Evolutionary conservation across 2,113 vertebrate genomes (phyloP), one percentile per base, ranked within the genome.

Genomic region (Leptocoma aspasia): DNA sequence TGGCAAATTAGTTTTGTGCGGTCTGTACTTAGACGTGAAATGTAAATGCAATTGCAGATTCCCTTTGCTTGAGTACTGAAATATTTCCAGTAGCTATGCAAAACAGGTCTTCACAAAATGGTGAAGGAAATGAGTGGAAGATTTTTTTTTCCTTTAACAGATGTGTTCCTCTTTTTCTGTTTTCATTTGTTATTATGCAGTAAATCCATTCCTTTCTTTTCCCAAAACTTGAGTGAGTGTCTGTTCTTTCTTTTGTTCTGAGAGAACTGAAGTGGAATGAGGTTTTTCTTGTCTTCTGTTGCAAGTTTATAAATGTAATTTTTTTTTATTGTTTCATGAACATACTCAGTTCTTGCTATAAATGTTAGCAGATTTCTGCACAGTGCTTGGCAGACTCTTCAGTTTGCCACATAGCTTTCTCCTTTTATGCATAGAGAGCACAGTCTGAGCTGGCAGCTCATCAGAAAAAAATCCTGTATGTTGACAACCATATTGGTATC

Each of bases 401-500:
- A 57, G 72, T 89, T 77, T 93, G 76, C 54, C 80, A 50, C 66
- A 64, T 52, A 63, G 65, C 79, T 88, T 95, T 96, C 42, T 95
- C 85, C 90, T 94, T 95, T 88, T 41, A 81, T 92, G 56, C 90
- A 57, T 35, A 99, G 99, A 99, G 99, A 97, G 99, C 99, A 72
- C 99, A 99, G 97, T 99, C 99, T 95, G 99, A 99, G 89, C 98
- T 99, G 95, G 99, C 99, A 44, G 99, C 99, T 80, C 99, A 99
- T 97, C 99, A 99, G 98, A 99, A 99, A 97, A 99, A 99, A 98
- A 99, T 99, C 96, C 98, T 99, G 23, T 98, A 99, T n/a, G 99
- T 99, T 75, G 99, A 99, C 97, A 99, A 98, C 98, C 99, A 99
- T 94, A 97, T 99, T 61, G 99, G 99, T 68, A 99, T 99, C 95